Evolutionary conservation across 2,888 invertebrate genomes (phyloP).

Genomic region (Julus scandinavius): DNA sequence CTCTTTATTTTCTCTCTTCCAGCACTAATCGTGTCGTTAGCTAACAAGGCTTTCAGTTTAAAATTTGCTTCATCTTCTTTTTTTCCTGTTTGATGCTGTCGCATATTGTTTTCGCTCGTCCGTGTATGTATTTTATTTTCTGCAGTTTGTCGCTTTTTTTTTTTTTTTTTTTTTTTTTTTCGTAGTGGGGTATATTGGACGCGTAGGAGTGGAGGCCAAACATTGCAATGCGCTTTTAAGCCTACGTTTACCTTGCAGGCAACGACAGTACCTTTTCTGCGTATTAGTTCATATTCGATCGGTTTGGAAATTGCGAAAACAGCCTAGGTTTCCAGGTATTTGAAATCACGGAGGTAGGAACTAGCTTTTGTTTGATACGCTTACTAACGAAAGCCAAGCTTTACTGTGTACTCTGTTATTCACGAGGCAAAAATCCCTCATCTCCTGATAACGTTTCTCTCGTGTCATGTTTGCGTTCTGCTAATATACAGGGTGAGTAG

Average conservation of each 20-base stretch:
- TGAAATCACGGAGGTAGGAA: neutral
- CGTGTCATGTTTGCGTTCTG: neutral
- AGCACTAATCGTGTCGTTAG: neutral
- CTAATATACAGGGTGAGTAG: neutral
- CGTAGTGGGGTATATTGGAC: neutral
- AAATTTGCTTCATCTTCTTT: neutral
- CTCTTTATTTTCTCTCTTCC: neutral
- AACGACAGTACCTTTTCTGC: neutral
- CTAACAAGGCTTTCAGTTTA: neutral
- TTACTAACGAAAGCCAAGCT: neutral
- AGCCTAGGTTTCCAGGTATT: neutral
- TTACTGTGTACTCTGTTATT: neutral
- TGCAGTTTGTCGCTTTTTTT: neutral
- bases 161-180: neutral
- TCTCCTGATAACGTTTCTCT: neutral
- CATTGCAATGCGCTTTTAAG: slow-evolving; percentile 20
- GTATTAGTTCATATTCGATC: neutral
- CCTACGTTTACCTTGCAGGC: slow-evolving; percentile 14
- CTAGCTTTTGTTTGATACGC: neutral
- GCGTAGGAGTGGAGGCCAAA: slow-evolving; percentile 24
- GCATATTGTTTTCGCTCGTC: slow-evolving; percentile 21
- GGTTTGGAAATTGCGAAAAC: neutral
- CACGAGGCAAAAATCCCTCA: slow-evolving; percentile 17
- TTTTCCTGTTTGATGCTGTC: neutral
- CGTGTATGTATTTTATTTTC: neutral